Base-by-base conservation (phyloP, 2,888 invertebrate genomes). In the Siphlonurus alternatus region DNA sequence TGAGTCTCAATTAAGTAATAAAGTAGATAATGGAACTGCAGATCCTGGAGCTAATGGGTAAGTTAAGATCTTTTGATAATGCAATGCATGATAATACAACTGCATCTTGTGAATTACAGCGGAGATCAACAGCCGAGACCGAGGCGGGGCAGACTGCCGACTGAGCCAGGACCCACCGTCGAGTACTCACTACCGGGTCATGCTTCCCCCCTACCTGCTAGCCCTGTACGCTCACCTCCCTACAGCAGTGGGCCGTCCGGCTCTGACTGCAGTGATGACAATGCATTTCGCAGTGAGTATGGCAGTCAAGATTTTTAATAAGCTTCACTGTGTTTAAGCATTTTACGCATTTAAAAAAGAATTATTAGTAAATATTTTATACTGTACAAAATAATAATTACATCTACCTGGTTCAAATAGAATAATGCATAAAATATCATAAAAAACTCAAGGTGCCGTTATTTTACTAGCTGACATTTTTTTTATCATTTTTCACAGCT, bases 1-100 rank as follows among this genome's bases (percentile, higher is more conserved):
- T 76, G 94, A 94, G 78, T 92, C 91, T 18, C 93, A 93, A 75
- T 80, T 93, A 66, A 86, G 83, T 63, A 82, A 82, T 73, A 79
- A 81, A 71, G 78, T 81, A 67, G 84, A 84, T 70, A 77, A 77
- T 70, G 76, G 75, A 54, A 77, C 76, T 56, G 5, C 19, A n/a
- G 22, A 22, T 10, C 5, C 38, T 38, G 38, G 38, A 59, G 63
- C 69, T 66, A 67, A 73, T 63, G 76, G 76, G 78, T 78, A 70
- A 67, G 63, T 65, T 63, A 62, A n/a, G n/a, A n/a, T n/a, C n/a
- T n/a, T n/a, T n/a, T n/a, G n/a, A n/a, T n/a, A n/a, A n/a, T n/a
- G n/a, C n/a, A n/a, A n/a, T n/a, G n/a, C n/a, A n/a, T n/a, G n/a
- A n/a, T n/a, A n/a, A n/a, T n/a, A n/a, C n/a, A n/a, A n/a, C n/a